A percentile compares a stretch with the other conserved stretches of the same genome.
phyloP scores from a whole-genome alignment of 2,888 invertebrate genomes.

The Ochlodes sylvanus region DNA sequence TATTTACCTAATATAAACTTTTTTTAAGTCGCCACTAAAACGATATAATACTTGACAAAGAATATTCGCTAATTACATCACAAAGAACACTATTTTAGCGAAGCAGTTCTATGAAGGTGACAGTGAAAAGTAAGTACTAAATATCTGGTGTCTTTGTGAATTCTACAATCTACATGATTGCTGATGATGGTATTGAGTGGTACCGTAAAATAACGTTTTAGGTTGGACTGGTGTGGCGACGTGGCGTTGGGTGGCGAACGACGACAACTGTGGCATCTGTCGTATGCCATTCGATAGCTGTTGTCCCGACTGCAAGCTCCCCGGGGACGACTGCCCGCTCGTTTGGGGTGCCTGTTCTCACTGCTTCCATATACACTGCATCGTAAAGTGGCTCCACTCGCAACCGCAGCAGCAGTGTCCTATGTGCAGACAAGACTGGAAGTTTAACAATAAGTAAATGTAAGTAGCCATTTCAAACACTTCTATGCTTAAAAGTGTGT shows the following conservation, averaged over 20 bases:
- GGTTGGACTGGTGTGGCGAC: constrained; percentile 98
- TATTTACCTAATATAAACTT: too few species aligned
- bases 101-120: constrained; percentile 83
- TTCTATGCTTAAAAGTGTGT: not conserved
- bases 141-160: constrained; percentile 19
- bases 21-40: too few species aligned
- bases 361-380: constrained; percentile 99
- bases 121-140: constrained; percentile 84
- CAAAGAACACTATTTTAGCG: not conserved
- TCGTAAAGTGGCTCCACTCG: constrained; percentile 99
- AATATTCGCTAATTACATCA: not conserved
- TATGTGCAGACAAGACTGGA: constrained; percentile 99
- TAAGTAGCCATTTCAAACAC: constrained; percentile 19
- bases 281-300: constrained; percentile 99
- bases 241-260: constrained; percentile 99
- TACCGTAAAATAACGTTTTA: constrained; percentile 52
- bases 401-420: constrained; percentile 95
- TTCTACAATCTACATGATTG: not conserved
- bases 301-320: constrained; percentile 98
- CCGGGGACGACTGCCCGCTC: constrained; percentile 98
- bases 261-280: constrained; percentile 99
- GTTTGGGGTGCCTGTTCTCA: constrained; percentile 99
- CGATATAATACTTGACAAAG: too few species aligned
- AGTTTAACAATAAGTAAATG: constrained; percentile 92
- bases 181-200: constrained; percentile 10